A percentile compares a stretch with the other conserved stretches of the same genome.
phyloP scores from a whole-genome alignment of 2,888 invertebrate species.

The Philereme vetulata region DNA sequence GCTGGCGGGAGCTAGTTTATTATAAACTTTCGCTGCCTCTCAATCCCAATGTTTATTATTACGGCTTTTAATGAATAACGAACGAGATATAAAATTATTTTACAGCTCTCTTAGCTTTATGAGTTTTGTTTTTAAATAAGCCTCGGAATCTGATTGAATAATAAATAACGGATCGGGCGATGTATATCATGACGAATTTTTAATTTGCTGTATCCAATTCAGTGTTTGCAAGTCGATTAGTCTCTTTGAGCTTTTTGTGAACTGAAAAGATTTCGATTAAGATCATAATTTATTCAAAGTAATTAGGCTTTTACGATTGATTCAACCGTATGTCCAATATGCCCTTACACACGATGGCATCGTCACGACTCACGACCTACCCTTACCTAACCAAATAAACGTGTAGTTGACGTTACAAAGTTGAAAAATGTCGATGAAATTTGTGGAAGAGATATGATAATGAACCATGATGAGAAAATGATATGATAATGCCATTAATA shows the following conservation, averaged over 20 bases:
- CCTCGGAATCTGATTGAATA: conserved; percentile 29
- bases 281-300: conserved; percentile 57
- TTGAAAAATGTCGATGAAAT: not conserved
- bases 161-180: conserved; percentile 27
- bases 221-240: conserved; percentile 56
- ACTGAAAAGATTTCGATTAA: conserved; percentile 48
- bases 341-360: conserved; percentile 10
- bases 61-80: conserved; percentile 25
- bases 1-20: too few species aligned
- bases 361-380: not conserved
- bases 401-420: not conserved
- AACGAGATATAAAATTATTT: conserved; percentile 27
- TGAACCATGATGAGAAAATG: too few species aligned
- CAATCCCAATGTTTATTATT: conserved; percentile 14
- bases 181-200: conserved; percentile 32
- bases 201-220: conserved; percentile 37
- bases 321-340: conserved; percentile 36
- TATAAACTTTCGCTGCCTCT: conserved; percentile 17
- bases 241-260: conserved; percentile 46
- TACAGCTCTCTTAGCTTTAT: conserved; percentile 28
- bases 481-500: too few species aligned
- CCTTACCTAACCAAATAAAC: too few species aligned
- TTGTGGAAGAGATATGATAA: too few species aligned
- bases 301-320: conserved; percentile 50
- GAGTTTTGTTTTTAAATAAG: conserved; percentile 28